A percentile compares a stretch with the other conserved stretches of the same genome.
phyloP scores from a whole-genome alignment of 2,113 vertebrate species.

The Mobula birostris region DNA sequence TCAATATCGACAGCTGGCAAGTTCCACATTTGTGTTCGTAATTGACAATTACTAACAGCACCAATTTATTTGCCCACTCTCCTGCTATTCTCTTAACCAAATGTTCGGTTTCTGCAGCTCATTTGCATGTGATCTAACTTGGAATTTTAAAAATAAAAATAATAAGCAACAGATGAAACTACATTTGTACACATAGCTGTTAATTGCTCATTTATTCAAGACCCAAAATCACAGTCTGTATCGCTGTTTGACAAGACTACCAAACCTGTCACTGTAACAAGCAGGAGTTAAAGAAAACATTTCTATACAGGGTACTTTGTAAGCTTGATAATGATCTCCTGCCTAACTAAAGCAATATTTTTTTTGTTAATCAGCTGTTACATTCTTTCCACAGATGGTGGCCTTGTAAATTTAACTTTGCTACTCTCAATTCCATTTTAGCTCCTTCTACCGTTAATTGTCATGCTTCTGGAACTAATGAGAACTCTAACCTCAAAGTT shows the following conservation, averaged over 20 bases:
- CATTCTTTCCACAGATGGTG: background rate
- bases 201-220: background rate
- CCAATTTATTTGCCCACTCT: background rate
- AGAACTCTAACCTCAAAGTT: background rate
- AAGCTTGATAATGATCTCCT: background rate
- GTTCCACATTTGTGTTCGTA: background rate
- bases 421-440: background rate
- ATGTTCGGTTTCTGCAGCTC: background rate
- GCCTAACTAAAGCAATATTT: background rate
- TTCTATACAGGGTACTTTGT: background rate
- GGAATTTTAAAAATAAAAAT: background rate
- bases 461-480: background rate
- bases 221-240: background rate
- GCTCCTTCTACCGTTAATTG: background rate
- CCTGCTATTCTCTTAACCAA: background rate
- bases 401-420: slow-evolving; percentile 5
- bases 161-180: background rate
- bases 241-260: background rate
- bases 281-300: background rate
- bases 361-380: background rate
- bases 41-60: background rate
- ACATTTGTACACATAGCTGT: background rate
- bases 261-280: background rate
- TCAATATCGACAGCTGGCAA: background rate
- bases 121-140: background rate